Evolutionary conservation across 2,888 invertebrate species (phyloP).

Genomic region (Heliconius hortense): DNA sequence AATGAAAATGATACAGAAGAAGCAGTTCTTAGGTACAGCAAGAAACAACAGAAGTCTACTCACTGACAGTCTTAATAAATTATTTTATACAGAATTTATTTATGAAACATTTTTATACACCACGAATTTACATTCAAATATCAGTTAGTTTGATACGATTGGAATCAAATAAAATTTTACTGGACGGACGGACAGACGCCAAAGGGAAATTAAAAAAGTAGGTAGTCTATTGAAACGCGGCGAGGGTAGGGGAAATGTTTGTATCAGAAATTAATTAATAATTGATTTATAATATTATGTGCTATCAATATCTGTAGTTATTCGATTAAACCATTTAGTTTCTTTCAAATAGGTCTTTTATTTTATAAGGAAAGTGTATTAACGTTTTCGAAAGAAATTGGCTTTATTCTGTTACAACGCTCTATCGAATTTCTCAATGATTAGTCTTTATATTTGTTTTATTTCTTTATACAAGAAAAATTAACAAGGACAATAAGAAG

Average conservation of each 20-base stretch:
- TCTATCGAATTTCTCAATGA: not conserved
- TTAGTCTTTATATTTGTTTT: not conserved
- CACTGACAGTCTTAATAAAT: conserved; percentile 66
- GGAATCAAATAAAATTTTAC: conserved; percentile 51
- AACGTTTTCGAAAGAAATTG: conserved; percentile 2
- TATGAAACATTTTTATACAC: conserved; percentile 61
- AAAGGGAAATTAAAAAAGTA: conserved; percentile 50
- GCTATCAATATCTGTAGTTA: not conserved
- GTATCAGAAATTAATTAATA: not conserved
- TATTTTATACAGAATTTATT: conserved; percentile 67
- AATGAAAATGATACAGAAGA: conserved; percentile 50
- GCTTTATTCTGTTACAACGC: conserved; percentile 10
- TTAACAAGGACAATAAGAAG: not conserved
- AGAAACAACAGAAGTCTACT: conserved; percentile 61
- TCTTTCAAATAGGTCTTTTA: not conserved
- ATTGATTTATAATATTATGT: not conserved
- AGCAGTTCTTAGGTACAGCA: conserved; percentile 69
- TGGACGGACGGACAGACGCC: conserved; percentile 79
- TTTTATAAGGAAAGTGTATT: conserved; percentile 17
- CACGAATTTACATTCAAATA: conserved; percentile 60
- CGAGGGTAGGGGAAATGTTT: not conserved
- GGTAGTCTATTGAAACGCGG: not conserved
- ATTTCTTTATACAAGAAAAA: not conserved
- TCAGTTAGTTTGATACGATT: conserved; percentile 43
- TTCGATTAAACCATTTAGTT: not conserved